These are phyloP conservation scores for Astreopora myriophthalma DNA, from an alignment of 64 coral and sea anemone species.

Conservation along the genomic window DNA sequence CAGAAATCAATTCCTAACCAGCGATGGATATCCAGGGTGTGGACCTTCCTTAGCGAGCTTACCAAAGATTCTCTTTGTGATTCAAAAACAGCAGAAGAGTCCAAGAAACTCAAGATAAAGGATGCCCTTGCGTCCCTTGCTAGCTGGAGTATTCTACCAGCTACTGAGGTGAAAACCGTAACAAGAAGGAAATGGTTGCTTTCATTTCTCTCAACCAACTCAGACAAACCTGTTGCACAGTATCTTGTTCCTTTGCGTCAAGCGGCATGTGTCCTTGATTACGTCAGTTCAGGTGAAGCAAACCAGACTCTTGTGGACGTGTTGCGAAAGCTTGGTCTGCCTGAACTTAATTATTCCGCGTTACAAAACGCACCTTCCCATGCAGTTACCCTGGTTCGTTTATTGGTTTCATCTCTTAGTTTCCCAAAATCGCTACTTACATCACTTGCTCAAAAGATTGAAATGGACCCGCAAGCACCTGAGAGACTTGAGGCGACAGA, in stretches of 20 bases:
- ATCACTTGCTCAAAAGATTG: slow-evolving; percentile 13
- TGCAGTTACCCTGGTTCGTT: neutral
- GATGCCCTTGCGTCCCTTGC: neutral
- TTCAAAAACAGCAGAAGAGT: neutral
- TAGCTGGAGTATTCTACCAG: slow-evolving; percentile 56
- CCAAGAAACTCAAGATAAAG: neutral
- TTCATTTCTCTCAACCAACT: neutral
- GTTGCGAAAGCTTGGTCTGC: neutral
- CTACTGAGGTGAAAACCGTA: neutral
- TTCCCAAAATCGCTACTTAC: neutral
- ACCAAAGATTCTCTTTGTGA: neutral
- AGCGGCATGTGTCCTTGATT: neutral
- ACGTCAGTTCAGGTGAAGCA: neutral
- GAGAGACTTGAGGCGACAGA: neutral
- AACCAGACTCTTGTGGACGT: neutral
- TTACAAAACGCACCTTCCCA: neutral
- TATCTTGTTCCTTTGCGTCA: neutral
- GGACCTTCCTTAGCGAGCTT: slow-evolving; percentile 11
- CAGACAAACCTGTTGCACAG: neutral
- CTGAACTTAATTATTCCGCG: neutral
- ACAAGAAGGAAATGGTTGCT: neutral
- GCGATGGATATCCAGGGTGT: slow-evolving; percentile 7
- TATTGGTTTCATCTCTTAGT: slow-evolving; percentile 13
- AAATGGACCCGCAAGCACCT: neutral
- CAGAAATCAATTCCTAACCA: neutral